A percentile compares a stretch with the other conserved stretches of the same genome.
Evolutionary conservation across 2,113 vertebrate genomes (phyloP).

Genomic region (Amia ocellicauda): DNA sequence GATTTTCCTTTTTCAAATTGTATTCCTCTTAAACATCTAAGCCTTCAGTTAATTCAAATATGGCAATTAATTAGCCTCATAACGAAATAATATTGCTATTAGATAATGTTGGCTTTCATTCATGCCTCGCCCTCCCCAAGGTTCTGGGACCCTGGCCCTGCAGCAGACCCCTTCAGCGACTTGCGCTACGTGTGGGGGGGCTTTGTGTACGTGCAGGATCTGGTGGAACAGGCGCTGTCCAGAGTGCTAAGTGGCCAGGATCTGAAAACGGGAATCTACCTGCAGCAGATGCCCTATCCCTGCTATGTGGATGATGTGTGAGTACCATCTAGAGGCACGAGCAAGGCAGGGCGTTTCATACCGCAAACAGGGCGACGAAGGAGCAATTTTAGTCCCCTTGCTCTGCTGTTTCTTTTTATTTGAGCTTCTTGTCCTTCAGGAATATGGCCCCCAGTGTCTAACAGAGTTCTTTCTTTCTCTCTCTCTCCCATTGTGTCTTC

Average conservation of each 20-base stretch:
- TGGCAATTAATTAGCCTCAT: too few relatives aligned
- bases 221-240: constrained; percentile 76
- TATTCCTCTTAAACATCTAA: too few relatives aligned
- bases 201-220: constrained; percentile 85
- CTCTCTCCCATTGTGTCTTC: neutral
- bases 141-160: constrained; percentile 84
- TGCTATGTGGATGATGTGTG: constrained; percentile 85
- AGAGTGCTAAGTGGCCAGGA: constrained; percentile 55
- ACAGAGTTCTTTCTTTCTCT: neutral
- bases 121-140: constrained; percentile 59
- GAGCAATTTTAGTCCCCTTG: too few relatives aligned
- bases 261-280: constrained; percentile 62
- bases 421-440: too few relatives aligned
- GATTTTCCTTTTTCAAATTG: too few relatives aligned
- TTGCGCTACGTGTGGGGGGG: constrained; percentile 84
- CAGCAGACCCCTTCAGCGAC: constrained; percentile 75
- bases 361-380: too few relatives aligned
- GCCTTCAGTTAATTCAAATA: too few relatives aligned
- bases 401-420: too few relatives aligned
- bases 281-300: constrained; percentile 91
- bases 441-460: neutral
- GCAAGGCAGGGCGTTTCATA: too few relatives aligned
- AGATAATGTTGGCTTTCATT: too few relatives aligned
- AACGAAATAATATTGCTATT: too few relatives aligned
- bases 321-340: constrained; percentile 38